Evolutionary conservation across 2,113 vertebrate species (phyloP).

Genomic region (Xenopus borealis): DNA sequence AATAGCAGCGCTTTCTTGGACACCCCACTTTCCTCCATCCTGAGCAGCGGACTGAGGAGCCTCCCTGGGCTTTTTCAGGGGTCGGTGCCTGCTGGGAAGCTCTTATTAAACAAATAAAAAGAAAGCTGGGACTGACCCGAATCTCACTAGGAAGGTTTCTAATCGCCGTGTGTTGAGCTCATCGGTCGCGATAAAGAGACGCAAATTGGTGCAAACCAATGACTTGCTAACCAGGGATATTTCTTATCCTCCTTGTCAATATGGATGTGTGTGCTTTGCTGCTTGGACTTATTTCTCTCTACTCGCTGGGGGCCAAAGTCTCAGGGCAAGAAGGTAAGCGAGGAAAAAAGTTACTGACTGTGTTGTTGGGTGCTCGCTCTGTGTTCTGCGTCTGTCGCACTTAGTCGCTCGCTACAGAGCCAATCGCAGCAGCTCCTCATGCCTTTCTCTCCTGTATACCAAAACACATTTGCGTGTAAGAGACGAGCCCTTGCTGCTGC

Average conservation of each 20-base stretch:
- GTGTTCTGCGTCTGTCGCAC: not conserved
- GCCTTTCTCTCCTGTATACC: slow-evolving; percentile 40
- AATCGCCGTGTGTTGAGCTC: slow-evolving; percentile 19
- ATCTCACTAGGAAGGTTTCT: not conserved
- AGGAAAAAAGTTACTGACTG: slow-evolving; percentile 48
- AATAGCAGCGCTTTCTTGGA: not conserved
- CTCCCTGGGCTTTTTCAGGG: not conserved
- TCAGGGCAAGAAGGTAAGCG: slow-evolving; percentile 79
- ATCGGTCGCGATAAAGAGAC: slow-evolving; percentile 28
- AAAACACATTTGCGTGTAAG: too few species aligned
- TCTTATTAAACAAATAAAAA: slow-evolving; percentile 1
- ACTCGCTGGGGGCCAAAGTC: slow-evolving; percentile 63
- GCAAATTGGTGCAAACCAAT: slow-evolving; percentile 25
- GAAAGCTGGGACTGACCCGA: not conserved
- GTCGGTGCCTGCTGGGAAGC: not conserved
- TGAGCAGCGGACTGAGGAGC: not conserved
- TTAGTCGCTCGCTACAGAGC: not conserved
- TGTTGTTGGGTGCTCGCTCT: too few species aligned
- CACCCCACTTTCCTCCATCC: not conserved
- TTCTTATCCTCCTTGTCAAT: slow-evolving; percentile 18
- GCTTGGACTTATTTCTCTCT: slow-evolving; percentile 76
- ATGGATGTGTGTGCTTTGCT: slow-evolving; percentile 82
- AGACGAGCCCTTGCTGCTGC: slow-evolving; percentile 57
- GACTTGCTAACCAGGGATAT: slow-evolving; percentile 21
- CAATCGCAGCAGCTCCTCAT: not conserved